Evolutionary conservation across 2,888 invertebrate species (phyloP).

Genomic region (Caenorhabditis imperialis): DNA sequence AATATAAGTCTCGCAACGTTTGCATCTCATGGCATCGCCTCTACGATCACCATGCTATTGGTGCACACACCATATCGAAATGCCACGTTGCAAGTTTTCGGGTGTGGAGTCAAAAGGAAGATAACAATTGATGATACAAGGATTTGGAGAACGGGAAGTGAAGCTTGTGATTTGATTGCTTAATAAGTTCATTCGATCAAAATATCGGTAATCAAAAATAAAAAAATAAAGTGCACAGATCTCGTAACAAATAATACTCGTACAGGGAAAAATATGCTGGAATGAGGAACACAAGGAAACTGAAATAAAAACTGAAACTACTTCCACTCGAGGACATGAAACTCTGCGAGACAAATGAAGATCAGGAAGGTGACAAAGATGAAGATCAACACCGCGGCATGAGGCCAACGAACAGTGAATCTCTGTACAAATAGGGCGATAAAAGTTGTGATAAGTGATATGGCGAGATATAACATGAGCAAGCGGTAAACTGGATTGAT

Average conservation of each 20-base stretch:
- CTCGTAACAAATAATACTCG: too few relatives aligned
- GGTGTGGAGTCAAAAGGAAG: neutral
- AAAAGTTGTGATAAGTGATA: constrained; percentile 55
- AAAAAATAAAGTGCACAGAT: too few relatives aligned
- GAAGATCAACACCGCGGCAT: constrained; percentile 53
- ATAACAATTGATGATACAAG: too few relatives aligned
- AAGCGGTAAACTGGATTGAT: constrained; percentile 59
- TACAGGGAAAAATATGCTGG: constrained; percentile 18
- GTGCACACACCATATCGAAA: constrained; percentile 35
- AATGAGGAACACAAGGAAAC: constrained; percentile 5
- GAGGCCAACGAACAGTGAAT: constrained; percentile 48
- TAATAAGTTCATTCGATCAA: too few relatives aligned
- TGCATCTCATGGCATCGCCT: constrained; percentile 29
- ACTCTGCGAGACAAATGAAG: constrained; percentile 55
- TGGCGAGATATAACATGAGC: constrained; percentile 51
- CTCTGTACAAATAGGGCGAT: constrained; percentile 53
- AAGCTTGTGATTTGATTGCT: too few relatives aligned
- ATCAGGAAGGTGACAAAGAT: constrained; percentile 56
- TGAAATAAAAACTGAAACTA: constrained; percentile 14
- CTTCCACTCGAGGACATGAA: constrained; percentile 59
- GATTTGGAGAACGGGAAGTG: too few relatives aligned
- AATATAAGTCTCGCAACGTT: constrained; percentile 19
- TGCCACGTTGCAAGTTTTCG: constrained; percentile 15
- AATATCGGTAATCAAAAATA: too few relatives aligned
- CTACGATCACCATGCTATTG: constrained; percentile 26